Evolutionary conservation across 1,140 invertebrate genomes (phyloP).

Genomic region (Odontomachus brunneus): DNA sequence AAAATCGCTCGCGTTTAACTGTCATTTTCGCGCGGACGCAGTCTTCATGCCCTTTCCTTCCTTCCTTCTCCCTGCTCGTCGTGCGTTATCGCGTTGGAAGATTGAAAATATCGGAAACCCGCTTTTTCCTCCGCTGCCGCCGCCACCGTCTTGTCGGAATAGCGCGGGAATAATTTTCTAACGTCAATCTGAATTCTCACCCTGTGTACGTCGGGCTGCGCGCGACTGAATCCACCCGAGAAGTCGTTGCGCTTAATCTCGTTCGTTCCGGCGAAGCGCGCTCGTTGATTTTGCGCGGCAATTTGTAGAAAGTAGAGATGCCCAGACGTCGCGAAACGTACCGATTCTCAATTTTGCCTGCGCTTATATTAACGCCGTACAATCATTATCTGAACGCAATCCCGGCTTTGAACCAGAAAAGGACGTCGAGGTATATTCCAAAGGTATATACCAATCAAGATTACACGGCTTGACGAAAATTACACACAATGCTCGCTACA

Average conservation of each 20-base stretch:
- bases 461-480: not conserved
- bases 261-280: not conserved
- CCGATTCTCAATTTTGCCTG: not conserved
- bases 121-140: too few species aligned
- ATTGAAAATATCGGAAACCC: constrained; percentile 58
- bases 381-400: not conserved
- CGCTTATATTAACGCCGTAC: not conserved
- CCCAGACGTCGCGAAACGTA: not conserved
- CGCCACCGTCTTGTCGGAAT: not conserved
- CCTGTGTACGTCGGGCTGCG: not conserved
- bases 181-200: constrained; percentile 26
- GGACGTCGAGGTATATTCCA: too few species aligned
- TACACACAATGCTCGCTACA: too few species aligned
- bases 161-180: constrained; percentile 41
- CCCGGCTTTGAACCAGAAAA: too few species aligned
- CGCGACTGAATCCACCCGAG: not conserved
- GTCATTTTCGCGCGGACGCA: constrained; percentile 51
- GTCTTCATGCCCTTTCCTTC: constrained; percentile 17
- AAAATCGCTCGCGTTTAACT: constrained; percentile 57
- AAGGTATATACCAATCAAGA: too few species aligned
- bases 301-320: not conserved
- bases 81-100: constrained; percentile 1
- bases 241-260: not conserved
- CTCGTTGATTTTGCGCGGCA: not conserved
- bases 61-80: not conserved